Evolutionary conservation across 2,888 invertebrate species (phyloP).

Genomic region (Thymelicus sylvestris): DNA sequence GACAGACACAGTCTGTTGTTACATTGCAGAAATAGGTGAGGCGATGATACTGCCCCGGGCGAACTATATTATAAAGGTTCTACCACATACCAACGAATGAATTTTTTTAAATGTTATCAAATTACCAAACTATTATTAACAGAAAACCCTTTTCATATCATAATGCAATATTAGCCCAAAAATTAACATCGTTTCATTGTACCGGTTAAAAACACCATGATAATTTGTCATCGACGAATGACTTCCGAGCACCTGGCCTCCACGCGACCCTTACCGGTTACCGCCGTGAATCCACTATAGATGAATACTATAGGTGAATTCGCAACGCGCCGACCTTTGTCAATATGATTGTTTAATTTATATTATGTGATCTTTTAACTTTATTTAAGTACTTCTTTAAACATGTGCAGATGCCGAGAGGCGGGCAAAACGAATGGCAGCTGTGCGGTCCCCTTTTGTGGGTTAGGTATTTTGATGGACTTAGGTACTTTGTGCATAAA

Average conservation of each 20-base stretch:
- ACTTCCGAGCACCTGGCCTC: constrained; percentile 72
- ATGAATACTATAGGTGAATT: constrained; percentile 54
- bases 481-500: neutral
- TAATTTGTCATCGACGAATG: constrained; percentile 78
- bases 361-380: constrained; percentile 81
- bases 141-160: neutral
- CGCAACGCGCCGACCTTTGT: constrained; percentile 76
- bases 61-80: too few relatives aligned
- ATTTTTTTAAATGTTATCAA: too few relatives aligned
- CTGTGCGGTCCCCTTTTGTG: constrained; percentile 59
- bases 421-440: constrained; percentile 66
- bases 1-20: too few relatives aligned
- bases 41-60: too few relatives aligned
- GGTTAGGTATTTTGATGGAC: constrained; percentile 59
- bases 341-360: constrained; percentile 81
- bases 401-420: constrained; percentile 75
- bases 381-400: constrained; percentile 81
- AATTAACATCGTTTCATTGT: constrained; percentile 65
- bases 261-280: constrained; percentile 69
- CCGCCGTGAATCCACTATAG: constrained; percentile 36
- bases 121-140: neutral
- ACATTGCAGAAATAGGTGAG: too few relatives aligned
- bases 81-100: too few relatives aligned
- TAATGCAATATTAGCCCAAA: constrained; percentile 36
- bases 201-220: constrained; percentile 72